Conservation (phyloP, 2,797 vertebrate genomes). For the Fundulus diaphanus region DNA sequence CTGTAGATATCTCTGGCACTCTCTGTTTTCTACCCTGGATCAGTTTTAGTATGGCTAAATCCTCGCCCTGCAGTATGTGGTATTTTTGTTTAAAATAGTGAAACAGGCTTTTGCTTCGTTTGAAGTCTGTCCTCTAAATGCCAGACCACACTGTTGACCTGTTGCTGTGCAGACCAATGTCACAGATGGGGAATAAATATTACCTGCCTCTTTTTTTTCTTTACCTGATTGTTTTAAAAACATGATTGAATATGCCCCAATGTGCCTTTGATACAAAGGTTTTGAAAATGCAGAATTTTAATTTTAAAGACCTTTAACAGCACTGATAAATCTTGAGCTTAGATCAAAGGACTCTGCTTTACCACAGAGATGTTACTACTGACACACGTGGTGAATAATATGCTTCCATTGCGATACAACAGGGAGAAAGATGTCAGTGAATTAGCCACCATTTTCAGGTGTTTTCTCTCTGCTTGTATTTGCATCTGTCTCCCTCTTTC, state of each 20-base stretch:
- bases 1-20: no score
- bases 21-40: no score
- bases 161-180: not conserved
- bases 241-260: not conserved
- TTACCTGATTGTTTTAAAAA: not conserved
- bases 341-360: slow-evolving; percentile 26
- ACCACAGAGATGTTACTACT: slow-evolving; percentile 42
- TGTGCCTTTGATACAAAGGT: not conserved
- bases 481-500: slow-evolving; percentile 23
- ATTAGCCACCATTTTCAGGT: slow-evolving; percentile 36
- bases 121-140: no score
- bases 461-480: slow-evolving; percentile 29
- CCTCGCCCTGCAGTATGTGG: not conserved
- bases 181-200: not conserved
- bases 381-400: slow-evolving; percentile 35
- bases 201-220: not conserved
- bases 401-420: slow-evolving; percentile 31
- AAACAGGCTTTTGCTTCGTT: no score
- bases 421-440: slow-evolving; percentile 46
- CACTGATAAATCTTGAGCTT: slow-evolving; percentile 21
- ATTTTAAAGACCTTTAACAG: not conserved
- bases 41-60: no score
- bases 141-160: not conserved
- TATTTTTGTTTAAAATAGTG: not conserved
- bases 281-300: not conserved